Evolutionary conservation across 2,113 vertebrate species (phyloP).

Genomic region (Aptenodytes forsteri): DNA sequence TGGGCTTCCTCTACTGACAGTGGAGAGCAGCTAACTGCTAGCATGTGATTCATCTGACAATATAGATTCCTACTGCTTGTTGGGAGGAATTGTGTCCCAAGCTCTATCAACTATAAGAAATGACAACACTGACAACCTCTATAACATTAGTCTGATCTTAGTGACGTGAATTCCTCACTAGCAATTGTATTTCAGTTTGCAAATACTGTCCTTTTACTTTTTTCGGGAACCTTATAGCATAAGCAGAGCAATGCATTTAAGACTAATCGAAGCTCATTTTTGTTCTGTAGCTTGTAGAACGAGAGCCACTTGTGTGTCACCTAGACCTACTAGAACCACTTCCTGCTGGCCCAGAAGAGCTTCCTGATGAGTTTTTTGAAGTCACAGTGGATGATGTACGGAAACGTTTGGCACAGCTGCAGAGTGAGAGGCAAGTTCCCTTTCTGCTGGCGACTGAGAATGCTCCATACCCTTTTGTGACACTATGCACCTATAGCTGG

Average conservation of each 20-base stretch:
- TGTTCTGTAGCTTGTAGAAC: conserved; percentile 69
- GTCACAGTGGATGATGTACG: conserved; percentile 92
- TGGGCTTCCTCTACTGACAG: not conserved
- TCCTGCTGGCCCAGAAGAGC: conserved; percentile 60
- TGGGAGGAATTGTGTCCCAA: not conserved
- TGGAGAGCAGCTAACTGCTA: not conserved
- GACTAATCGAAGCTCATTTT: not conserved
- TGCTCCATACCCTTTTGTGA: not conserved
- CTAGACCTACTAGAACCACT: conserved; percentile 73
- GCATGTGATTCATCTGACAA: not conserved
- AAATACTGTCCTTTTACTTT: not conserved
- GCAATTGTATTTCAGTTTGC: not conserved
- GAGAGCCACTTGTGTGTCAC: conserved; percentile 87
- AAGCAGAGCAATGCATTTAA: not conserved
- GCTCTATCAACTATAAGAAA: not conserved
- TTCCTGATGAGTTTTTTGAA: conserved; percentile 95
- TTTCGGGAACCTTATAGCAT: not conserved
- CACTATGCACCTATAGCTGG: not conserved
- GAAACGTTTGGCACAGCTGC: conserved; percentile 91
- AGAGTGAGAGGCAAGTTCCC: conserved; percentile 87
- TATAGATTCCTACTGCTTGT: not conserved
- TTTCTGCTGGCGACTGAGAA: not conserved
- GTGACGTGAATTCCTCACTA: not conserved
- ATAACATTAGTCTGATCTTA: not conserved
- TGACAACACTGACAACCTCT: not conserved